These are phyloP conservation scores for Anas platyrhynchos DNA, from an alignment of 2,113 vertebrate species.

Conservation along the genomic window DNA sequence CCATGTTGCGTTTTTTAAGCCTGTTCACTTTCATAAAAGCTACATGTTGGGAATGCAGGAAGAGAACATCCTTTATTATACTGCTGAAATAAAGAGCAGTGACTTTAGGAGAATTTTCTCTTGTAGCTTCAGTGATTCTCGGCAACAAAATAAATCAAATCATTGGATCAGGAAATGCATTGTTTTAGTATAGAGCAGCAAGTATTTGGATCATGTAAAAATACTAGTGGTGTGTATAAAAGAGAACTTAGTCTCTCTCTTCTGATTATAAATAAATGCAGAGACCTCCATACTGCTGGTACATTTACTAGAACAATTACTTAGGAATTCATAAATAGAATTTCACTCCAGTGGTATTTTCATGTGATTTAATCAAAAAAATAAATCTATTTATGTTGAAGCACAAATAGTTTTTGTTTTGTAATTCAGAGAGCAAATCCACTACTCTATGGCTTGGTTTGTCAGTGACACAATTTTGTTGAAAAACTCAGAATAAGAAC, in stretches of 20 bases:
- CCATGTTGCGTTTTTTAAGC: neutral
- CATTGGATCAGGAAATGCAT: neutral
- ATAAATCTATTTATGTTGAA: neutral
- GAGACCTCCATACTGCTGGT: neutral
- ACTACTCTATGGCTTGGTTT: neutral
- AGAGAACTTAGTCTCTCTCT: neutral
- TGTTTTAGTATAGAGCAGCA: neutral
- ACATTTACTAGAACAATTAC: neutral
- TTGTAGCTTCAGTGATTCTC: conserved; percentile 7
- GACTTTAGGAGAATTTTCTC: conserved; percentile 15
- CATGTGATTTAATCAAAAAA: neutral
- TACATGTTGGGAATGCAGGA: neutral
- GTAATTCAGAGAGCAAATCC: neutral
- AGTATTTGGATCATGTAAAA: neutral
- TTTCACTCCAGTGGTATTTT: neutral
- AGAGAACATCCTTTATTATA: neutral
- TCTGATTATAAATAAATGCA: neutral
- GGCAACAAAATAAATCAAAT: conserved; percentile 39
- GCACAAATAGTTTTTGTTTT: neutral
- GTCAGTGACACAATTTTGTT: neutral
- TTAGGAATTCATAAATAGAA: neutral
- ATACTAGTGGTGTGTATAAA: neutral
- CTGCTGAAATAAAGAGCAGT: neutral
- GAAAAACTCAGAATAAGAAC: neutral
- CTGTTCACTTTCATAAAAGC: neutral